Conservation (phyloP, 1,140 invertebrate species). For the Oreohelix idahoensis region DNA sequence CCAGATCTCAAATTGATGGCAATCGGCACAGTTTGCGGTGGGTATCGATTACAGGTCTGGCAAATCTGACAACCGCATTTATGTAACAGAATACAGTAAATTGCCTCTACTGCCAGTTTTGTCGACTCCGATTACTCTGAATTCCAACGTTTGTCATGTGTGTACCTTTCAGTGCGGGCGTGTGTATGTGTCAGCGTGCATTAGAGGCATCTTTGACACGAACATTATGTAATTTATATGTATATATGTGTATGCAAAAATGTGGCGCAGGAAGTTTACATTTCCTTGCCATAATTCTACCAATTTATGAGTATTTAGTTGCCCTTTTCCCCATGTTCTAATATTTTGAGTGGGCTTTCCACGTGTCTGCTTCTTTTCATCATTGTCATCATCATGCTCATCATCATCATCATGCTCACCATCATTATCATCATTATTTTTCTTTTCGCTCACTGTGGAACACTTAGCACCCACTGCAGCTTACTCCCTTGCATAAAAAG, state of each 20-base stretch:
- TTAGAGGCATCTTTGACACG: neutral
- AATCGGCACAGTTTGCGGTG: neutral
- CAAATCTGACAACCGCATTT: slow-evolving; percentile 12
- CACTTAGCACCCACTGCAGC: too few species aligned
- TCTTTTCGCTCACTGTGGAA: too few species aligned
- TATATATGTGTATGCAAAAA: neutral
- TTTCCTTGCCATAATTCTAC: neutral
- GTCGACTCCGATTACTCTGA: slow-evolving; percentile 12
- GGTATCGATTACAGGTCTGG: neutral
- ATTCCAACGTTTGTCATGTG: slow-evolving; percentile 21
- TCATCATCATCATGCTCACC: too few species aligned
- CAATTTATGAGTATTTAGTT: too few species aligned
- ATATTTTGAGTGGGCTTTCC: too few species aligned
- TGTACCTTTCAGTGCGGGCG: neutral
- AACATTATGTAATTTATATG: neutral
- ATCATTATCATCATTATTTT: too few species aligned
- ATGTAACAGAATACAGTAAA: slow-evolving; percentile 24
- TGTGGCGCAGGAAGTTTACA: neutral
- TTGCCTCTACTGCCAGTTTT: slow-evolving; percentile 20
- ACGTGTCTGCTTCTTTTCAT: too few species aligned
- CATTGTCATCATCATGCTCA: too few species aligned
- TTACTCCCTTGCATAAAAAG: too few species aligned
- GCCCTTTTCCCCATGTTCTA: too few species aligned
- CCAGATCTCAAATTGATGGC: slow-evolving; percentile 25
- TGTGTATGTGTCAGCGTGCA: neutral